phyloP scores from a whole-genome alignment of 2,888 invertebrate genomes.

The Cephus spinipes region DNA sequence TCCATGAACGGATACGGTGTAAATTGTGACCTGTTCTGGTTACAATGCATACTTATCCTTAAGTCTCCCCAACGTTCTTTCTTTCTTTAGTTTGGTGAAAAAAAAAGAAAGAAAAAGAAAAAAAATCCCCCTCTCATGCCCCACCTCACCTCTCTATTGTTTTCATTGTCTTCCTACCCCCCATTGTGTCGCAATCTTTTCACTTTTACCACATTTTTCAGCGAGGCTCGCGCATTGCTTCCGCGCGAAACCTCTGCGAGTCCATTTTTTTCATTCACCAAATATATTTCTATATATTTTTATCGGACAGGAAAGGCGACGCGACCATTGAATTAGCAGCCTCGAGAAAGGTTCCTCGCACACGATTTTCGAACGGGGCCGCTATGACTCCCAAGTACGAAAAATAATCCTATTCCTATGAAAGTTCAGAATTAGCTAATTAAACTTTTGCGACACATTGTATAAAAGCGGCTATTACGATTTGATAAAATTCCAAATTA shows the following conservation, averaged over 20 bases:
- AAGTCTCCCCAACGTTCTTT: constrained; percentile 21
- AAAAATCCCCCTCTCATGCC: constrained; percentile 3
- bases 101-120: background rate
- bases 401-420: background rate
- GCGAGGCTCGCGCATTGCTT: constrained; percentile 15
- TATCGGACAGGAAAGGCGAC: background rate
- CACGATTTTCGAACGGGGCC: background rate
- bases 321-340: background rate
- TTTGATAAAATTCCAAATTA: background rate
- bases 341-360: background rate
- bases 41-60: constrained; percentile 37
- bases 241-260: background rate
- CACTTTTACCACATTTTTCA: constrained; percentile 56
- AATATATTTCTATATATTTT: constrained; percentile 2
- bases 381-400: background rate
- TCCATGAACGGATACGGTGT: background rate
- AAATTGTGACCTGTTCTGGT: constrained; percentile 26
- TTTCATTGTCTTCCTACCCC: constrained; percentile 40
- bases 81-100: constrained; percentile 10
- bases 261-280: background rate
- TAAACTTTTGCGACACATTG: background rate
- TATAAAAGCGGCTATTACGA: background rate
- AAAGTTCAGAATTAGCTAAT: background rate
- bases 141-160: constrained; percentile 29
- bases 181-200: constrained; percentile 49